phyloP scores from a whole-genome alignment of 2,888 invertebrate genomes.

The Ypsolopha sequella region DNA sequence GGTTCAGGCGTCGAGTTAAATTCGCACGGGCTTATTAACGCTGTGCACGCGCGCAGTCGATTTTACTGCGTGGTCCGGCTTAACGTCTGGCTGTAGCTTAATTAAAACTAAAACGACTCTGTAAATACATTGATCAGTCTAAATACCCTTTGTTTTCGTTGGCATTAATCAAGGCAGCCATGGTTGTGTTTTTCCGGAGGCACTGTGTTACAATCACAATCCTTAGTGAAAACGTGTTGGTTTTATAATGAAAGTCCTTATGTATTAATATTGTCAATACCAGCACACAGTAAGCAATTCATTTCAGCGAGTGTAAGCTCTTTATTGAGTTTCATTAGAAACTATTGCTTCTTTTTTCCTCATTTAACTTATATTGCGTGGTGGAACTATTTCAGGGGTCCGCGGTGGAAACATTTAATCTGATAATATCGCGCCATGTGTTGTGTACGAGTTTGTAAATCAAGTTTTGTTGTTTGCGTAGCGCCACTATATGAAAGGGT shows the following conservation, averaged over 20 bases:
- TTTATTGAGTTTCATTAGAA: constrained; percentile 47
- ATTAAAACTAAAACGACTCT: constrained; percentile 61
- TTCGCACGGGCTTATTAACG: constrained; percentile 49
- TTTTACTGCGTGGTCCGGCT: constrained; percentile 49
- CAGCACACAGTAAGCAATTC: too few species aligned
- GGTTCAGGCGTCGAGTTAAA: constrained; percentile 41
- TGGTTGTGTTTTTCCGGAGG: constrained; percentile 1
- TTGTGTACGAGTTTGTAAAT: constrained; percentile 28
- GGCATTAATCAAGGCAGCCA: constrained; percentile 28
- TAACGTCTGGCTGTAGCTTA: constrained; percentile 46
- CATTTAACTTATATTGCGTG: constrained; percentile 28
- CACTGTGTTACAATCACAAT: too few species aligned
- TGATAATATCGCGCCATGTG: constrained; percentile 27
- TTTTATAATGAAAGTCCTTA: too few species aligned
- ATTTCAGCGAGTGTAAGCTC: constrained; percentile 27
- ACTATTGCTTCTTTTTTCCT: constrained; percentile 32
- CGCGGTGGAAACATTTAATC: constrained; percentile 29
- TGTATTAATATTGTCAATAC: too few species aligned
- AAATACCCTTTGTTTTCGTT: constrained; percentile 31
- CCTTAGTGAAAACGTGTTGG: too few species aligned
- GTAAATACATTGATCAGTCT: constrained; percentile 46
- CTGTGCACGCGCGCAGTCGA: constrained; percentile 35
- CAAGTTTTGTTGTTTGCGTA: constrained; percentile 25
- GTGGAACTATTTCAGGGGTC: constrained; percentile 24
- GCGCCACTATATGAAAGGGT: background rate